phyloP scores from a whole-genome alignment of 2,113 vertebrate genomes.

The Ptychochromis oligacanthus region DNA sequence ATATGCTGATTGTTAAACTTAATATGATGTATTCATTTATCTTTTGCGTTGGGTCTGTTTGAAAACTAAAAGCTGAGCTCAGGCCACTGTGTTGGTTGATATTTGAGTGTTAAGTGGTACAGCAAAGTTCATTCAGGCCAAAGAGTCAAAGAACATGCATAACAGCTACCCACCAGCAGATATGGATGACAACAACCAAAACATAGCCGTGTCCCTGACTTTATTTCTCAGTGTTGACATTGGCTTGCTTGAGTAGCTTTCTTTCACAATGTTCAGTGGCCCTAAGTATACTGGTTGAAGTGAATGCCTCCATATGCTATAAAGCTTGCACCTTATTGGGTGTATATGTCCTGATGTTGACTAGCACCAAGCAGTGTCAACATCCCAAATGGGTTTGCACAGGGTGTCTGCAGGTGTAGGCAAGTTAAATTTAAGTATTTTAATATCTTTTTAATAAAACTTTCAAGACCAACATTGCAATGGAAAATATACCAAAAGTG shows the following conservation, averaged over 20 bases:
- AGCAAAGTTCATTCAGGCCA: too few relatives aligned
- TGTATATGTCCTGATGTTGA: slow-evolving; percentile 10
- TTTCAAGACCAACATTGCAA: neutral
- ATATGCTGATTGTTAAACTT: neutral
- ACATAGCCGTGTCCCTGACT: too few relatives aligned
- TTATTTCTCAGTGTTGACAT: too few relatives aligned
- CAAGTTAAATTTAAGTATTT: neutral
- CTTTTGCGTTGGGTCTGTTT: too few relatives aligned
- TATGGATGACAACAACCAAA: too few relatives aligned
- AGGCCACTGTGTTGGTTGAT: too few relatives aligned
- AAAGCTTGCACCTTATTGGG: neutral
- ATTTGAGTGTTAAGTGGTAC: too few relatives aligned
- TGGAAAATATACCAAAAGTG: neutral
- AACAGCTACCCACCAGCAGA: too few relatives aligned
- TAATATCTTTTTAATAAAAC: neutral
- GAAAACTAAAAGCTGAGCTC: too few relatives aligned
- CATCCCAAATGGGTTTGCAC: neutral
- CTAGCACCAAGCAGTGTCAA: neutral
- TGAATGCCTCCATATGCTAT: neutral
- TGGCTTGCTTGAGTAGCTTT: neutral
- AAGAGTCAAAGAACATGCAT: too few relatives aligned
- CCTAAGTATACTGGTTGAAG: neutral
- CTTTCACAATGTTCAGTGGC: neutral
- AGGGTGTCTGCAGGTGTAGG: neutral
- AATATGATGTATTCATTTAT: neutral